Percentiles rank a stretch among this genome's conserved stretches.
phyloP scores from a whole-genome alignment of 2,888 invertebrate species.

The Clusia tigrina region DNA sequence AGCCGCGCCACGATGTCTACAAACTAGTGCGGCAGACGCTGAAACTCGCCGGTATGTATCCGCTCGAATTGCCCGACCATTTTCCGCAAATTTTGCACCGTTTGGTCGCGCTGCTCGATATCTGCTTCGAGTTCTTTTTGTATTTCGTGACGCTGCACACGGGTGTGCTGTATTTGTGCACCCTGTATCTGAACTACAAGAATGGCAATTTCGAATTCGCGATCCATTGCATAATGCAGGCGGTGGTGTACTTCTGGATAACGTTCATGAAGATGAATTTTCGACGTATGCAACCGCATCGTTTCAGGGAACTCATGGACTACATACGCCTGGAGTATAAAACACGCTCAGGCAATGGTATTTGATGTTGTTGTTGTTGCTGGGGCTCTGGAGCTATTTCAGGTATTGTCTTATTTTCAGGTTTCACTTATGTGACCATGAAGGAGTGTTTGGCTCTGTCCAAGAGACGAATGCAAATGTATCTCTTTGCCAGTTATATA shows the following conservation, averaged over 20 bases:
- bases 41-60: conserved; percentile 46
- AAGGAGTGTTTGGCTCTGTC: conserved; percentile 37
- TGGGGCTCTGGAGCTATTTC: not conserved
- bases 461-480: conserved; percentile 44
- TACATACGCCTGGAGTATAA: conserved; percentile 43
- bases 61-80: conserved; percentile 28
- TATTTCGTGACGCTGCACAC: conserved; percentile 47
- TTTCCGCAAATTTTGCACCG: not conserved
- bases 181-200: conserved; percentile 42
- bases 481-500: conserved; percentile 41
- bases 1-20: conserved; percentile 47
- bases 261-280: conserved; percentile 51
- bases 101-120: conserved; percentile 18
- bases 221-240: conserved; percentile 49
- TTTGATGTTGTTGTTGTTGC: not conserved
- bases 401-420: conserved; percentile 33
- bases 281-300: conserved; percentile 39
- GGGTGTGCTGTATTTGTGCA: conserved; percentile 45
- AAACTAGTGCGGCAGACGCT: conserved; percentile 42
- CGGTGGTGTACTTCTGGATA: conserved; percentile 50
- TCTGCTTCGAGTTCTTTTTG: conserved; percentile 43
- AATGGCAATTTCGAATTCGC: conserved; percentile 47
- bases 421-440: conserved; percentile 53
- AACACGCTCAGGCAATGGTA: conserved; percentile 43
- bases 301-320: conserved; percentile 38